Evolutionary conservation across 1,140 invertebrate species (phyloP), one percentile per base, ranked within the genome.

Genomic region (Drosophila kurseongensis): DNA sequence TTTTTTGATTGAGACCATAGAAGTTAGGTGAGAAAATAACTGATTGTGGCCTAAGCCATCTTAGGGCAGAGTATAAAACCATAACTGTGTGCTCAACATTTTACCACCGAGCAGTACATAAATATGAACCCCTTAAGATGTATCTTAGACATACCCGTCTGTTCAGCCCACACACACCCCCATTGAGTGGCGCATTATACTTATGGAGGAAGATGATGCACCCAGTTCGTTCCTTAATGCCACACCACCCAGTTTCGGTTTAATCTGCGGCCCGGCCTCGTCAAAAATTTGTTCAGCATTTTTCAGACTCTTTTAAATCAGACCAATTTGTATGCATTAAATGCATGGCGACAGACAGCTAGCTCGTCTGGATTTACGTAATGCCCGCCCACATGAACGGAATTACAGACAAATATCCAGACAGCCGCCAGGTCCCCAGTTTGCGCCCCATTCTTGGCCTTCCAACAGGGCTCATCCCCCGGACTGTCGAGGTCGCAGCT

Each of bases 281-380:
- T 58, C 68, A 69, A 79, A 84, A 85, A 54, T 75, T 85, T 81
- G 77, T 52, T 59, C 60, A 75, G 50, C 68, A 41, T 83, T 82
- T 79, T 73, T 75, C 51, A 68, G 62, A 36, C 75, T 57, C 56
- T 58, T 66, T 66, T 68, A 89, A 88, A 89, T 83, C 80, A 80
- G 63, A 79, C 55, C 84, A 88, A 88, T 89, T 88, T 89, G 83
- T 88, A 88, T 88, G 84, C 83, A 88, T 88, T 88, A 83, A 88
- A 76, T 88, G 83, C 79, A 88, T 41, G 75, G 72, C 72, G 73
- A 29, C 42, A 62, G 47, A 58, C 55, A 52, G 32, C 29, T 8
- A 67, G 65, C 58, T 69, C 52, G 75, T 68, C 78, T 85, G 82
- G 82, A 75, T 86, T 85, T 86, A 85, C 82, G 82, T 85, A 85